Percentiles rank a stretch among this genome's conserved stretches.
Evolutionary conservation across 2,113 vertebrate species (phyloP).

Genomic region (Meriones unguiculatus): DNA sequence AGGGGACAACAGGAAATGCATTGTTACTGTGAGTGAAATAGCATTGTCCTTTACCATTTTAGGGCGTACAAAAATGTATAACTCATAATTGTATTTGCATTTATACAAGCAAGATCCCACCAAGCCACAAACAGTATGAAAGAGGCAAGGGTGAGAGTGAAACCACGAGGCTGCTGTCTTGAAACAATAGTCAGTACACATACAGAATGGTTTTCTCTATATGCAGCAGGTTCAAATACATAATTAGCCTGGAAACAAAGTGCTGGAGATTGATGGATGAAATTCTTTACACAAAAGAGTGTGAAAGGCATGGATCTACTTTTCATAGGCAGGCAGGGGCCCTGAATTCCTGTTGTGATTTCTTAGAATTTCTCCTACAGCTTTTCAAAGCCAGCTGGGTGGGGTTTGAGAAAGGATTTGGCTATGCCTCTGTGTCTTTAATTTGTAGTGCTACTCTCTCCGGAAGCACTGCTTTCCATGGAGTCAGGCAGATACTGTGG

Average conservation of each 20-base stretch:
- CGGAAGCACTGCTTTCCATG: neutral
- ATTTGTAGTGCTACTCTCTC: constrained; percentile 59
- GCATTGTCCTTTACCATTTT: constrained; percentile 68
- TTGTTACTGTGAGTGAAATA: constrained; percentile 34
- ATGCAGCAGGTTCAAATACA: constrained; percentile 36
- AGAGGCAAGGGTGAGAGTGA: neutral
- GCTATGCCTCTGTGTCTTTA: neutral
- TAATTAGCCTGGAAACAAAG: constrained; percentile 65
- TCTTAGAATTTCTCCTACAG: neutral
- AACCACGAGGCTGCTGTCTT: constrained; percentile 18
- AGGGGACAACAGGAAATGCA: constrained; percentile 48
- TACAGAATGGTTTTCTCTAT: constrained; percentile 19
- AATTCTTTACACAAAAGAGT: constrained; percentile 56
- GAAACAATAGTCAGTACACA: neutral
- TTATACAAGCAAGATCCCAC: constrained; percentile 67
- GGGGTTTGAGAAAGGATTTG: neutral
- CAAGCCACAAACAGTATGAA: constrained; percentile 40
- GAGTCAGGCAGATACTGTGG: neutral
- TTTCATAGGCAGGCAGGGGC: constrained; percentile 56
- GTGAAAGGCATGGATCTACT: neutral
- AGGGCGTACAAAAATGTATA: constrained; percentile 52
- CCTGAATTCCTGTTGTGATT: constrained; percentile 23
- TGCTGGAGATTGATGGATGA: constrained; percentile 50
- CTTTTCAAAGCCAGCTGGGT: constrained; percentile 20
- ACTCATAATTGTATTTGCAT: constrained; percentile 70